Base-by-base conservation (phyloP, 2,888 invertebrate genomes). In the Drosophila leonis region DNA sequence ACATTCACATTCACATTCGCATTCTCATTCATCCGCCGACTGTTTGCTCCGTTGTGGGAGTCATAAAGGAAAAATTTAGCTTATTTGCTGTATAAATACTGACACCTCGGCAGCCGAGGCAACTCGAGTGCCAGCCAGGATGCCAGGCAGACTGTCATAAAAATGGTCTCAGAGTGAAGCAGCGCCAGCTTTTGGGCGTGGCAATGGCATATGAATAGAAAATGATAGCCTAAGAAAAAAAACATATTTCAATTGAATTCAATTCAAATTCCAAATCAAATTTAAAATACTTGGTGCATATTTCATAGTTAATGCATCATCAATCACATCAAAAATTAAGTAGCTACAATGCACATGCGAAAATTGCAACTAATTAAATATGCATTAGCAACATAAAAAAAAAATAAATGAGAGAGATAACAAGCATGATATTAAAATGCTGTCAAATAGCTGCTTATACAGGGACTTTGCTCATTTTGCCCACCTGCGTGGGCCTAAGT, bases 1-100 rank as follows among this genome's bases (percentile, higher is more conserved):
- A 64, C 69, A 65, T 65, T 71, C 67, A 64, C 66, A 66, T 57
- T 74, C 69, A 66, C 64, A 65, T 64, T 73, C 66, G 60, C 59
- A 65, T 65, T 74, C 70, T 68, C 72, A 66, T 71, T 77, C 71
- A 65, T 64, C 70, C 68, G 70, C 67, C 70, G 63, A 64, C 72
- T 65, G 73, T 68, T 71, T 71, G 71, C 57, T 42, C 54, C 70
- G 75, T 71, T 78, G 72, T 68, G 86, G 83, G 76, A 86, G 74
- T 80, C 86, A 83, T 84, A 84, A 84, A 86, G 80, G 75, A 76
- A 82, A 80, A 80, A 79, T 80, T 82, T 86, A 79, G 83, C 84
- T 86, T 84, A 86, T 84, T 84, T 84, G 86, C 83, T 80, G 80
- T 79, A 83, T 84, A 84, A 84, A 86, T 83, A 82, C 83, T 86